These are phyloP conservation scores for Montipora capitata DNA, from an alignment of 92 coral and sea anemone genomes.

Conservation along the genomic window DNA sequence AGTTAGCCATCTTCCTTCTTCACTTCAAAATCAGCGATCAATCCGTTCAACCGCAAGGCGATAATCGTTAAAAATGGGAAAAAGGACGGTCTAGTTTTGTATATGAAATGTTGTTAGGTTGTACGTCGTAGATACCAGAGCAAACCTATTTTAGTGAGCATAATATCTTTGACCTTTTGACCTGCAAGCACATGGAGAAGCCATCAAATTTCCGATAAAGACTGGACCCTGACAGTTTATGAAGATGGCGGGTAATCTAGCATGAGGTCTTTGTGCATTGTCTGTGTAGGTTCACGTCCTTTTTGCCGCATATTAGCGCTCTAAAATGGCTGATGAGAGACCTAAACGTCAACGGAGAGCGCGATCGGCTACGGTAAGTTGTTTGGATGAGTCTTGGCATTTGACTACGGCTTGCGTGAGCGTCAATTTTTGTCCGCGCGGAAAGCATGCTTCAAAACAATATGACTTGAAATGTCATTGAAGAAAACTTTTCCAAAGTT, in stretches of 20 bases:
- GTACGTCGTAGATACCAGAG: too few species aligned
- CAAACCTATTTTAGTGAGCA: too few species aligned
- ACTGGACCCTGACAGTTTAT: conserved; percentile 25
- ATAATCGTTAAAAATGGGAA: too few species aligned
- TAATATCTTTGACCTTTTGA: not conserved
- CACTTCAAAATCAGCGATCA: too few species aligned
- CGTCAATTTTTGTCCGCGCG: conserved; percentile 13
- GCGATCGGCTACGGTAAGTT: conserved; percentile 50
- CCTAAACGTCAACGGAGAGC: conserved; percentile 47
- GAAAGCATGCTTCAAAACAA: conserved; percentile 33
- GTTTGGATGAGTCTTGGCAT: not conserved
- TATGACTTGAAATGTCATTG: not conserved
- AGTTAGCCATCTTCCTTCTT: too few species aligned
- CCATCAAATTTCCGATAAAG: not conserved
- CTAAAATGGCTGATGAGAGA: conserved; percentile 29
- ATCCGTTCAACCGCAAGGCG: too few species aligned
- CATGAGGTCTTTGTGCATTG: conserved; percentile 39
- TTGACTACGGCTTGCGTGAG: not conserved
- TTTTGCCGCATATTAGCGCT: not conserved
- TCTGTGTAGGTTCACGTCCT: conserved; percentile 1
- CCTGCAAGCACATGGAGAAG: conserved; percentile 4
- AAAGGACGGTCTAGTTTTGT: too few species aligned
- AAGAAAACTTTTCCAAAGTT: not conserved
- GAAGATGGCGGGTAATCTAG: conserved; percentile 55
- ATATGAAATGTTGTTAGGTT: too few species aligned